Evolutionary conservation across 2,113 vertebrate genomes (phyloP).

Genomic region (Thalassoma bifasciatum): DNA sequence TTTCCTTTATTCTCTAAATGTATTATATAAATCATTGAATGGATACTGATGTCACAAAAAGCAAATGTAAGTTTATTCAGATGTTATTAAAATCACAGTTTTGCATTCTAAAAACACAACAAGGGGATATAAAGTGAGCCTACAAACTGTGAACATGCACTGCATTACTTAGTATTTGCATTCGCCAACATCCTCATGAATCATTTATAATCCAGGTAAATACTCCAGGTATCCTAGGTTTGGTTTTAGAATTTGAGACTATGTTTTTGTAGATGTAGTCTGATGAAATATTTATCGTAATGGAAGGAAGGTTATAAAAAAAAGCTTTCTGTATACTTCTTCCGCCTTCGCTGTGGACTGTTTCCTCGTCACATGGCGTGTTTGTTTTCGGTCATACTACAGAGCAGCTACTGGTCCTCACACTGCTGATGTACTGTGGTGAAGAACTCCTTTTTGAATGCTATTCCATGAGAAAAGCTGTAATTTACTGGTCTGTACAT

Average conservation of each 20-base stretch:
- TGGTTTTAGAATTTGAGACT: conserved; percentile 62
- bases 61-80: conserved; percentile 26
- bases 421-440: conserved; percentile 66
- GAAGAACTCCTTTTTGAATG: conserved; percentile 77
- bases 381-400: conserved; percentile 44
- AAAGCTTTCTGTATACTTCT: conserved; percentile 85
- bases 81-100: conserved; percentile 19
- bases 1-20: conserved; percentile 33
- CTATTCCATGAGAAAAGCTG: conserved; percentile 83
- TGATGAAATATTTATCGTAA: conserved; percentile 79
- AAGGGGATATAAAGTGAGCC: conserved; percentile 40
- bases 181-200: conserved; percentile 34
- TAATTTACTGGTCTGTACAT: conserved; percentile 86
- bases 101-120: conserved; percentile 33
- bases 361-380: conserved; percentile 76
- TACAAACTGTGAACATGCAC: conserved; percentile 60
- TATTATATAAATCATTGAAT: conserved; percentile 54
- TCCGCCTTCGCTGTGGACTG: conserved; percentile 81
- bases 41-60: conserved; percentile 46
- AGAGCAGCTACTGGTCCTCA: conserved; percentile 61
- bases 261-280: conserved; percentile 73
- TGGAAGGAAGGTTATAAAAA: conserved; percentile 50
- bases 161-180: conserved; percentile 45
- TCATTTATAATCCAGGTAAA: conserved; percentile 65
- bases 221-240: conserved; percentile 61